phyloP scores from a whole-genome alignment of 2,113 vertebrate genomes.

The Isurus oxyrinchus region DNA sequence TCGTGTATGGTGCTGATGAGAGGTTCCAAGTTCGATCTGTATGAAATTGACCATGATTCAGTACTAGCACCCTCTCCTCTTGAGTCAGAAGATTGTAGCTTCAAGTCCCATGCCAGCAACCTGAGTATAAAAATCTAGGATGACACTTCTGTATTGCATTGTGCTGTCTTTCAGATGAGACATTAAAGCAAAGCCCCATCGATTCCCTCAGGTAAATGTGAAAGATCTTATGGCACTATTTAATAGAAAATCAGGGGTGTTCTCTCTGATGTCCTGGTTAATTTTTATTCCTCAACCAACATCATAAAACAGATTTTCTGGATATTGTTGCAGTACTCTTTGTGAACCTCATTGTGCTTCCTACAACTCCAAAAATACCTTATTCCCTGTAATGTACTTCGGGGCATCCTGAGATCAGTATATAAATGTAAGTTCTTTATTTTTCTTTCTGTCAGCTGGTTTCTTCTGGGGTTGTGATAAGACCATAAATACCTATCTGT shows the following conservation, averaged over 20 bases:
- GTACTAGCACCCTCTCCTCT: background rate
- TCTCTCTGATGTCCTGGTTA: background rate
- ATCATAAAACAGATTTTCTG: background rate
- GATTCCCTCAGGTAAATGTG: background rate
- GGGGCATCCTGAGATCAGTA: background rate
- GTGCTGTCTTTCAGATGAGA: background rate
- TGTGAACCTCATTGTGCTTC: background rate
- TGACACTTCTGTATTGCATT: background rate
- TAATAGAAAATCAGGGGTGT: background rate
- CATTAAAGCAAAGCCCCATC: background rate
- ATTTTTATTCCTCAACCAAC: background rate
- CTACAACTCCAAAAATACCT: background rate
- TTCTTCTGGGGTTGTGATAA: background rate
- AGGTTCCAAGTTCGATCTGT: background rate
- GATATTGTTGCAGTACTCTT: background rate
- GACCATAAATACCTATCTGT: background rate
- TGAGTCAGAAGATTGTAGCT: background rate
- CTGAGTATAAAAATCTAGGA: background rate
- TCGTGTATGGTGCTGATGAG: background rate
- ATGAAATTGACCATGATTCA: background rate
- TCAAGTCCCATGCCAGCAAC: background rate
- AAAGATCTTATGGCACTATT: background rate
- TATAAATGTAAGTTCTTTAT: background rate
- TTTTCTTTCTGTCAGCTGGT: background rate
- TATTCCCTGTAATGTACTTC: background rate